phyloP scores from a whole-genome alignment of 1,140 invertebrate species.

The Drosophila melanica region DNA sequence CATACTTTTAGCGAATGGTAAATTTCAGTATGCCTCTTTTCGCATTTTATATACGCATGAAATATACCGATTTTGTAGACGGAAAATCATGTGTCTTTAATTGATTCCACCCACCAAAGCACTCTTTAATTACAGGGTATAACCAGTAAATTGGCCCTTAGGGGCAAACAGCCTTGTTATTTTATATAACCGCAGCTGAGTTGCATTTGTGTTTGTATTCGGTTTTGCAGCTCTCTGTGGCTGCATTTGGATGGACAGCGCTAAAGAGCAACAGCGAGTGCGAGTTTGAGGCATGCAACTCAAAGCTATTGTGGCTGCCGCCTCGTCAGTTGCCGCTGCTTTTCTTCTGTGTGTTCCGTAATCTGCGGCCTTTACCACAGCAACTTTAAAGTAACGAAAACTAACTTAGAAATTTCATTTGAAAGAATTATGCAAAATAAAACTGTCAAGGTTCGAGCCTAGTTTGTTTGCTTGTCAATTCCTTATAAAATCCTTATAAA shows the following conservation, averaged over 20 bases:
- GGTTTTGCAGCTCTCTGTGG: neutral
- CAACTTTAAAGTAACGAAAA: too few species aligned
- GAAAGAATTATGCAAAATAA: too few species aligned
- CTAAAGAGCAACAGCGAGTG: neutral
- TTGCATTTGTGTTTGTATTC: neutral
- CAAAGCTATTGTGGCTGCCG: neutral
- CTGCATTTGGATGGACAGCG: conserved; percentile 6
- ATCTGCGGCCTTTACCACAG: too few species aligned
- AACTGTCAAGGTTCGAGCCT: too few species aligned
- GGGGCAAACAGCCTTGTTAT: conserved; percentile 12
- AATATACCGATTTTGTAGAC: too few species aligned
- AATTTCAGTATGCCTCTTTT: too few species aligned
- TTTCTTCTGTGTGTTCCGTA: neutral
- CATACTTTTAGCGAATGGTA: too few species aligned
- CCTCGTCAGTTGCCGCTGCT: neutral
- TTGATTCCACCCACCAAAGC: neutral
- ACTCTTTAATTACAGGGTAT: conserved; percentile 20
- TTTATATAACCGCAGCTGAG: conserved; percentile 13
- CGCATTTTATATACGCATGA: too few species aligned
- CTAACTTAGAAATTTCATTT: too few species aligned
- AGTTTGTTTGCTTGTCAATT: too few species aligned
- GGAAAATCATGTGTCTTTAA: too few species aligned
- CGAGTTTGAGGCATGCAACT: conserved; percentile 1
- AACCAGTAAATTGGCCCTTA: conserved; percentile 26
- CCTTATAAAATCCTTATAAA: too few species aligned